Base-by-base conservation (phyloP, 2,888 invertebrate genomes). In the Chaitophorus viminalis region DNA sequence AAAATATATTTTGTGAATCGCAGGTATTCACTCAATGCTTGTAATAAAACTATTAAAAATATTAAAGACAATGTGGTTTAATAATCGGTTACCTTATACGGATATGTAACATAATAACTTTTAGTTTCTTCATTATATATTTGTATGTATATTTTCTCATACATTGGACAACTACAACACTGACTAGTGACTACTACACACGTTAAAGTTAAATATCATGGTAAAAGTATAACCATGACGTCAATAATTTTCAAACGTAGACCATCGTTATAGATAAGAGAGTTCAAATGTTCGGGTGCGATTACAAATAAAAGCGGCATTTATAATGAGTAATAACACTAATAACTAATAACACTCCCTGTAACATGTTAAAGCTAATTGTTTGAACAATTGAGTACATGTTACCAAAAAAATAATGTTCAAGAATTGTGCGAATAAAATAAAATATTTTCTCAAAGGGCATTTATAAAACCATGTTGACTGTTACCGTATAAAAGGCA, bases 231-330 rank as follows among this genome's bases (percentile, higher is more conserved):
- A 36, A 72, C 1, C 6, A 83, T 83, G 83, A 83, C 84, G 84
- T 76, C 76, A 68, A 65, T 39, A 31, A 39, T 70, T 68, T 46
- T 76, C n/a, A 46, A 84, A 76, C 76, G 25, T 33, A 46, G 76
- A 60, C 84, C 39, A 31, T 65, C 65, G 39, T 84, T 60, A 76
- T 76, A 78, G 85, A 86, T 86, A 68, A 86, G n/a, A 86, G 70
- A 78, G 85, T 86, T 86, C 78, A 86, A 78, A 78, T 36, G 85
- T 77, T 78, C 83, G 25, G 39, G 36, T 54, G 21, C 54, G 76
- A 65, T 84, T 76, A 84, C 84, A 31, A 76, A 84, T 65, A 83
- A 74, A 82, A 83, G 39, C 25, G 60, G 83, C 36, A 74, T 82
- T 82, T 82, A 36, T 65, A 36, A 65, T 82, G 21, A 82, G 21